Evolutionary conservation across 1,140 invertebrate genomes (phyloP).

Genomic region (Parasteatoda tepidariorum): DNA sequence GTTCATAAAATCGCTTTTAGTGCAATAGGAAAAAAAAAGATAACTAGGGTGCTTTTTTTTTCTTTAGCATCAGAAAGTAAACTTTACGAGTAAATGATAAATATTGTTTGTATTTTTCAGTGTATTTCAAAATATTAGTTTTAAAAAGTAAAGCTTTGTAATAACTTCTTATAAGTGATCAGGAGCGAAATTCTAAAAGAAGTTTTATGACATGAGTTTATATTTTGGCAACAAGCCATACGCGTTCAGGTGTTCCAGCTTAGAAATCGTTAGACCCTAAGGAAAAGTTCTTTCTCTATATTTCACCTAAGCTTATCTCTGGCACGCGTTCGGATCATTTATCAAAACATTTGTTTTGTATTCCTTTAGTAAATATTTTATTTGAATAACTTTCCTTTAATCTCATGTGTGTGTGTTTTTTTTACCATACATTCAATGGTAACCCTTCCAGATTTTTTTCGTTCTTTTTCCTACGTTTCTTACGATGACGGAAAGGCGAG

Average conservation of each 20-base stretch:
- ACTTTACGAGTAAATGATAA: no score
- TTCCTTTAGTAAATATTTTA: conserved; percentile 48
- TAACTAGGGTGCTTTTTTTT: no score
- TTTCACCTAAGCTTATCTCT: conserved; percentile 44
- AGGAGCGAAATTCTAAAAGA: conserved; percentile 19
- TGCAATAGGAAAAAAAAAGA: no score
- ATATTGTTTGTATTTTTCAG: no score
- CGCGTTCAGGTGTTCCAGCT: conserved; percentile 19
- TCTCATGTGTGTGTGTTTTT: conserved; percentile 16
- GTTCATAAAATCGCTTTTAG: no score
- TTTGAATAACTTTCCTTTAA: conserved; percentile 47
- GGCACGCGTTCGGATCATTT: conserved; percentile 30
- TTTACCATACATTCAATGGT: not conserved
- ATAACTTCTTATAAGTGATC: not conserved
- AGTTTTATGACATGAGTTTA: conserved; percentile 32
- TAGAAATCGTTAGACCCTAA: conserved; percentile 33
- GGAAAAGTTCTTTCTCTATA: conserved; percentile 39
- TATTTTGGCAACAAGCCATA: conserved; percentile 38
- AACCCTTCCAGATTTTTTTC: not conserved
- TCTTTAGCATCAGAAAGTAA: no score
- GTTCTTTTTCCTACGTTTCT: not conserved
- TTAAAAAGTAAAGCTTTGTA: no score
- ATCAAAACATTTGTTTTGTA: conserved; percentile 56
- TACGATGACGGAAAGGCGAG: not conserved
- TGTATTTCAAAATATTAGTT: no score